These are phyloP conservation scores for Gymnosoma rotundatum DNA, from an alignment of 2,888 invertebrate genomes.

Conservation along the genomic window DNA sequence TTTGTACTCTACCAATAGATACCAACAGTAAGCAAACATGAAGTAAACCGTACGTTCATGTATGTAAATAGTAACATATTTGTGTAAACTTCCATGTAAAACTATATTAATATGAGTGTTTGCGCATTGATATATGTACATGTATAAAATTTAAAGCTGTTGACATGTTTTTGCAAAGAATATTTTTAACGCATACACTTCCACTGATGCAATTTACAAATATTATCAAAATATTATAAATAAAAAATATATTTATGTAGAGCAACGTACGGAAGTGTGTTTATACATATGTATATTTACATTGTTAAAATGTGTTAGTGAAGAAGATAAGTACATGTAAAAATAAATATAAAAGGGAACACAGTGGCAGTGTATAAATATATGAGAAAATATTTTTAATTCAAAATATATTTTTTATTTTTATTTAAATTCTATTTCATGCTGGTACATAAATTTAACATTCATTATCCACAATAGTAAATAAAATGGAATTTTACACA, in stretches of 20 bases:
- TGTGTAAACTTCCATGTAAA: too few species aligned
- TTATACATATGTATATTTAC: neutral
- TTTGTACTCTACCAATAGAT: too few species aligned
- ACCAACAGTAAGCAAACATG: too few species aligned
- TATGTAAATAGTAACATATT: too few species aligned
- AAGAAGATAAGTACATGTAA: neutral
- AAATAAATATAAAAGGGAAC: too few species aligned
- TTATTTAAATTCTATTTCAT: neutral
- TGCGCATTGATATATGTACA: too few species aligned
- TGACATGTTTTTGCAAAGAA: constrained; percentile 31
- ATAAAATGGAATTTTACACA: too few species aligned
- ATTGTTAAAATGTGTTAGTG: neutral
- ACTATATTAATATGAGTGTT: too few species aligned
- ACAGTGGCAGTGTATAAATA: neutral
- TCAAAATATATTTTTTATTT: neutral
- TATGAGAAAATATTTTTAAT: neutral
- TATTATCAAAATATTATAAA: constrained; percentile 17
- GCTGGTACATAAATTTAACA: neutral
- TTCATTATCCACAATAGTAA: neutral
- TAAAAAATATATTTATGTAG: too few species aligned
- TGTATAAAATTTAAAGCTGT: neutral
- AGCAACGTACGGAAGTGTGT: too few species aligned
- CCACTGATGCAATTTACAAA: neutral
- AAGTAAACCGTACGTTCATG: too few species aligned
- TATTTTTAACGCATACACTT: constrained; percentile 5